Base-by-base conservation (phyloP, 2,888 invertebrate species). In the Acronicta psi region DNA sequence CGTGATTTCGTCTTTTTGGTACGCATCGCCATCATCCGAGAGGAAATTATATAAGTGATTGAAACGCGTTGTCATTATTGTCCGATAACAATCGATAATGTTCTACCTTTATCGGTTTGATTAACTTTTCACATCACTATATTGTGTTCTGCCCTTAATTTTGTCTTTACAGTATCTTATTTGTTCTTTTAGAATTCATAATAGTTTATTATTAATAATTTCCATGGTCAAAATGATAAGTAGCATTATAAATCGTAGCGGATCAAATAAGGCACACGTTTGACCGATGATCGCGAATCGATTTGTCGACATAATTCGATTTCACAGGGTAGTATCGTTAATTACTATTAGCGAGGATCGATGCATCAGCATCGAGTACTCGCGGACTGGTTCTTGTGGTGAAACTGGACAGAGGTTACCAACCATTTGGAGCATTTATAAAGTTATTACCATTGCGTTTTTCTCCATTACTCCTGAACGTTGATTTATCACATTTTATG, bases 221-320 rank as follows among this genome's bases (percentile, higher is more conserved):
- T 11, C 71, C 20, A 31, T 52, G 66, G 68, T 75, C 72, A 68
- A 67, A 73, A 46, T 29, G 54, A 51, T 73, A 77, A 70, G 66
- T 69, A 65, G 72, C 51, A 63, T 70, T 53, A 83, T 80, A 79
- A 81, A 80, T 81, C 68, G 68, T 67, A 62, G 78, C 54, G 50
- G 60, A 53, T 64, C 77, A 77, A 41, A 37, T 65, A 81, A 67
- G 61, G 73, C 58, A 74, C 72, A 68, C 66, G 68, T 78, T 78
- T 85, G 85, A 88, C 73, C 75, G 84, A 88, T 88, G 79, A 79
- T 78, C 75, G 72, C 75, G 62, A 81, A 87, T 81, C 83, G 82
- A 89, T 89, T 90, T 87, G 88, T 88, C 83, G 86, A 86, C 84
- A 86, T 90, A 88, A 89, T 89, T 88, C 85, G 87, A 89, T 91